Base-by-base conservation (phyloP, 1,140 invertebrate genomes). In the Drosophila lacteicornis region DNA sequence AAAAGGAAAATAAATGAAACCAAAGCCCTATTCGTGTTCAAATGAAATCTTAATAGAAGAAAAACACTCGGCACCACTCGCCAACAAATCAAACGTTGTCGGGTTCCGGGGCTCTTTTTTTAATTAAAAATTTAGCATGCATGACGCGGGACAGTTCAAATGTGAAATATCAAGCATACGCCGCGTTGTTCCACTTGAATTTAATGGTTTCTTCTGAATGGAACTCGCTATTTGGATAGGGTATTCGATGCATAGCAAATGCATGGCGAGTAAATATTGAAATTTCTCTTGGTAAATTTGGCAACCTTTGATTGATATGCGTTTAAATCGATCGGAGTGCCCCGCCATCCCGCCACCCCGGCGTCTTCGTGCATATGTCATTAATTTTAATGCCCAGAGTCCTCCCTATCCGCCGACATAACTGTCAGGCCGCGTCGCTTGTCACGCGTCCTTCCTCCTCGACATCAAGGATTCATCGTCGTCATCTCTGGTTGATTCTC, bases 241-340 rank as follows among this genome's bases (percentile, higher is more conserved):
- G 13, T 50, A 11, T 27, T n/a, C 49, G 49, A 30, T 30, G 49
- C 49, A 51, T 51, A 8, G 53, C 53, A 25, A 56, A 47, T 69
- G 84, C 71, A 77, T 76, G 63, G 67, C 43, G 45, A 53, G 70
- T 69, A 80, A 77, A 86, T 83, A 86, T 88, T 88, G 51, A 67
- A 74, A 70, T 47, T 67, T 67, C 79, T 57, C 67, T 77, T 59
- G 66, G 60, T 38, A 76, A 79, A 69, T 67, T 86, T 25, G 38
- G 75, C 25, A 83, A 63, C 42, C 63, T 68, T 71, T 83, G 84
- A 88, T 86, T 88, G 84, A 86, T 88, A 78, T 66, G 62, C 60
- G 57, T 67, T 86, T 75, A 79, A 85, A 85, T 60, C 66, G 60
- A 69, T 88, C 81, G 60, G 67, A 66, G 42, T 51, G 30, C 50